These are phyloP conservation scores for Scalopus aquaticus DNA, from an alignment of 2,113 vertebrate species.

Conservation along the genomic window DNA sequence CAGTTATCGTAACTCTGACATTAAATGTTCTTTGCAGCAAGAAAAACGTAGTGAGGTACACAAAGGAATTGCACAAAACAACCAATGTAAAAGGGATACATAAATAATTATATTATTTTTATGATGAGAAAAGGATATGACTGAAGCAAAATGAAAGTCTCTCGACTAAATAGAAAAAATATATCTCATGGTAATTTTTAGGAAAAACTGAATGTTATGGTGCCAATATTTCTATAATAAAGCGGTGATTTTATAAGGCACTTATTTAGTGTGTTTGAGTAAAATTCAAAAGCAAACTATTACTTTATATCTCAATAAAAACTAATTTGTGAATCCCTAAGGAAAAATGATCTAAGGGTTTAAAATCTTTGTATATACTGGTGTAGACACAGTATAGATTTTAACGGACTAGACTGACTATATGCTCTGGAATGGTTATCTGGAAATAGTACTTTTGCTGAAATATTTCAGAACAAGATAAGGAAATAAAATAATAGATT, in stretches of 20 bases:
- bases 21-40: not conserved
- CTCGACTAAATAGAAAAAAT: not conserved
- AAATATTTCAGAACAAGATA: conserved; percentile 41
- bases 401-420: not conserved
- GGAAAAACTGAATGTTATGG: not conserved
- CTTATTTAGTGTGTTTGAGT: not conserved
- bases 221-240: not conserved
- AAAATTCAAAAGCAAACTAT: conserved; percentile 38
- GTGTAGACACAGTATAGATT: not conserved
- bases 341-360: conserved; percentile 24
- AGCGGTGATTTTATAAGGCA: not conserved
- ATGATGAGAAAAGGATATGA: not conserved
- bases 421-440: not conserved
- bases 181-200: not conserved
- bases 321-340: not conserved
- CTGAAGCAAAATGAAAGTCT: not conserved
- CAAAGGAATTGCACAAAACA: not conserved
- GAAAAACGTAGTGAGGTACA: no score
- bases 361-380: not conserved
- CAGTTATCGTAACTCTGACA: not conserved
- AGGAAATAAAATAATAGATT: conserved; percentile 18
- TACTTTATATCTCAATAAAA: conserved; percentile 22
- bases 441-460: not conserved
- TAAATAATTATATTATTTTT: not conserved
- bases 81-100: not conserved